phyloP scores from a whole-genome alignment of 2,797 vertebrate species.

The Meriones psammophilus region DNA sequence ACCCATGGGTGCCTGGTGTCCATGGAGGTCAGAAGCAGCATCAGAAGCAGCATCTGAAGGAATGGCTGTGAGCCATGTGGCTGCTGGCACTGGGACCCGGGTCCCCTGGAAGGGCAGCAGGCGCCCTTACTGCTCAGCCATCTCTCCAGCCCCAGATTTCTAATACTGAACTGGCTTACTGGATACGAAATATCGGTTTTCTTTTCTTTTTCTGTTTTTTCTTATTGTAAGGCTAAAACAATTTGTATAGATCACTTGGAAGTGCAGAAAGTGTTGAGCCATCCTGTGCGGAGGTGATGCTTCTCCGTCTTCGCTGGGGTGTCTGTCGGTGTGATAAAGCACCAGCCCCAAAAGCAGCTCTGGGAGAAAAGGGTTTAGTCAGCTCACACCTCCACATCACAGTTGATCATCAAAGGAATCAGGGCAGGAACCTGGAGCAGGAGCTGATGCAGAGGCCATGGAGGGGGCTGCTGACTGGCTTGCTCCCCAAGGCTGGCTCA shows the following conservation, averaged over 20 bases:
- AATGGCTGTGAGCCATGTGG: too few species aligned
- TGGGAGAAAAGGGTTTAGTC: background rate
- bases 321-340: background rate
- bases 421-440: background rate
- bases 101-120: background rate
- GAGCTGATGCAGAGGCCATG: background rate
- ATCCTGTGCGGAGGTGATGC: background rate
- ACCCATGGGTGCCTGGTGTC: background rate
- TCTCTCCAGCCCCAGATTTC: background rate
- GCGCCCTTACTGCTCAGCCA: background rate
- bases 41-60: background rate
- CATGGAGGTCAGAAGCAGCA: background rate
- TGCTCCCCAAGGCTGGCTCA: background rate
- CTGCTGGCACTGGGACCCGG: background rate
- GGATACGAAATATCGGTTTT: background rate
- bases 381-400: too few species aligned
- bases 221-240: background rate
- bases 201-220: accelerated
- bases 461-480: background rate
- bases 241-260: conserved; percentile 41
- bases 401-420: background rate
- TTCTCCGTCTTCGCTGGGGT: background rate
- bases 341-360: too few species aligned
- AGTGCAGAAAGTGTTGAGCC: conserved; percentile 55
- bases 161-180: conserved; percentile 35